Evolutionary conservation across 2,888 invertebrate genomes (phyloP), one percentile per base, ranked within the genome.

Genomic region (Euzetes globulus): DNA sequence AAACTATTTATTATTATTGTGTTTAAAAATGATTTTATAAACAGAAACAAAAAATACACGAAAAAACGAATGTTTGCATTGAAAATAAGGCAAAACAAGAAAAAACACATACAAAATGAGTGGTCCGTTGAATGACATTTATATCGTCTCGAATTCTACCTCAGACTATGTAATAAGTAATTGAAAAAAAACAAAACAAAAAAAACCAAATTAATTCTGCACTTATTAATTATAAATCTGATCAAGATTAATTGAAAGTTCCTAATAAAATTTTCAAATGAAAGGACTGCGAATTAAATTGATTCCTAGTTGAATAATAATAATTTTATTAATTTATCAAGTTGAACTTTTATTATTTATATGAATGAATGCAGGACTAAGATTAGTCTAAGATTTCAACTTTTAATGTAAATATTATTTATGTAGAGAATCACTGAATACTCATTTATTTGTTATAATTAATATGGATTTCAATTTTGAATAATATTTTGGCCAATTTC

Each of bases 231-330:
- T 68, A 45, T 45, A 41, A 45, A 58, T n/a, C 6, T 68, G 19
- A 68, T 22, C 37, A 41, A 11, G 45, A 68, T 45, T 41, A 68
- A 63, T 29, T 63, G 63, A 63, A 68, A 68, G 68, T 68, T 68
- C 68, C 68, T 68, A 63, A 68, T 45, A 68, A 68, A 68, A 68
- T 68, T 68, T 68, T 68, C 45, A 45, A 68, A 37, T 45, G 22
- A 45, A 63, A 41, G 68, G 68, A 68, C 68, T 41, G 68, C 41
- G 63, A 63, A 29, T 63, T 29, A 68, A 45, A 7, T 60, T 68
- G 68, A 68, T 68, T 68, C 68, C 68, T 68, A 68, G 68, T 68
- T 68, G 19, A 68, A 37, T 68, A 45, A 68, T 68, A 58, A 58
- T 50, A 33, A 33, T 50, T 50, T 50, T 55, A 55, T 22, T 55